phyloP scores from a whole-genome alignment of 2,113 vertebrate genomes.

The Pelobates fuscus region DNA sequence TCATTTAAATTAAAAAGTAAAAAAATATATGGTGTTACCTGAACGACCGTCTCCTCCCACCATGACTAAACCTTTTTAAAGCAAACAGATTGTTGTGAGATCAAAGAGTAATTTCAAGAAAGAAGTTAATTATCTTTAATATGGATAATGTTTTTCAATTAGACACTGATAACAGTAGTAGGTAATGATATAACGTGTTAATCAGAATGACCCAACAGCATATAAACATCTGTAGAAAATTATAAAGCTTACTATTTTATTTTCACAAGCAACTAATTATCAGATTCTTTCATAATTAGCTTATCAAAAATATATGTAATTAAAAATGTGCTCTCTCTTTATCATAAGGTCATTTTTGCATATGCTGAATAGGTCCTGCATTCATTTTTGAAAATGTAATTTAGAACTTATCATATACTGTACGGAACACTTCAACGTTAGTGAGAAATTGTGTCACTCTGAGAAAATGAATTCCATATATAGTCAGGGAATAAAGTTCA shows the following conservation, averaged over 20 bases:
- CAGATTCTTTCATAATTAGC: conserved; percentile 17
- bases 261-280: neutral
- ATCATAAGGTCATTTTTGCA: neutral
- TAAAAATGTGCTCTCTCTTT: conserved; percentile 7
- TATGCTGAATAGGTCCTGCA: neutral
- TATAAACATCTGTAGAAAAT: neutral
- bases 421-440: too few species aligned
- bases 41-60: too few species aligned
- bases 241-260: neutral
- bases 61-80: too few species aligned
- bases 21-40: too few species aligned
- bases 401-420: neutral
- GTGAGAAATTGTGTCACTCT: too few species aligned
- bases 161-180: neutral
- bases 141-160: conserved; percentile 5
- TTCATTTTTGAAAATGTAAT: neutral
- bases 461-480: too few species aligned
- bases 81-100: too few species aligned
- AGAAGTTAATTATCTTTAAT: conserved; percentile 7
- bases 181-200: neutral
- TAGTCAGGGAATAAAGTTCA: too few species aligned
- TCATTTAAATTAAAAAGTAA: too few species aligned
- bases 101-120: neutral
- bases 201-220: neutral
- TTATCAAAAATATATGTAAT: neutral